Evolutionary conservation across 2,113 vertebrate genomes (phyloP), one percentile per base, ranked within the genome.

Genomic region (Parus major): DNA sequence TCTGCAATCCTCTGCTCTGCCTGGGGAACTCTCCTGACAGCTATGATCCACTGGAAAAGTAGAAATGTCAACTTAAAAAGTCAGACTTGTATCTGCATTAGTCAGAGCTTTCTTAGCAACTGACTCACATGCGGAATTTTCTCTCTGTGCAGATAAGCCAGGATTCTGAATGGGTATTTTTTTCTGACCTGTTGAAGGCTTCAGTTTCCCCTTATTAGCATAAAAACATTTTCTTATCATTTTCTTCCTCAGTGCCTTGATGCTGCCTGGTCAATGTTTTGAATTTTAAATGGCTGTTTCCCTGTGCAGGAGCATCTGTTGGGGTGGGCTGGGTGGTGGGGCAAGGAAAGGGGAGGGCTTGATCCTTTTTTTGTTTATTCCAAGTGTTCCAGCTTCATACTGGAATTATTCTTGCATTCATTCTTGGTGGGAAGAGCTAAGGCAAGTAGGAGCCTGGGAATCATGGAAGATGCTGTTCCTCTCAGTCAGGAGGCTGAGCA

Each of bases 41-140:
- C 85, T 95, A 75, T 90, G 95, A 94, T 92, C 79, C 79, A 70
- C 68, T 82, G 72, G 21, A 94, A 92, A 94, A 95, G 90, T 42
- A 93, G 80, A 96, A 96, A 92, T 86, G 92, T 94, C 95, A 90
- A 86, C 80, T 93, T 93, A 81, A 92, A 91, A 95, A 97, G 68
- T 88, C 92, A 90, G 92, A 63, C 59, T 83, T 90, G 76, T 90
- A 63, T 92, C 90, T 94, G 90, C 75, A 90, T 93, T 93, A 94
- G 75, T 92, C 90, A 90, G 75, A 96, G 91, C 90, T 93, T 95
- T 88, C 90, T 96, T 86, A 94, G 82, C 59, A 70, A 83, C 76
- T 70, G 82, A 77, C 68, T 94, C 82, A 42, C 65, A 60, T 35
- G 42, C 0, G 0, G 75, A 90, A 46, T 88, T 92, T 90, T 88